A percentile compares a stretch with the other conserved stretches of the same genome.
phyloP scores from a whole-genome alignment of 2,113 vertebrate genomes.

The Cephalopholis sonnerati region DNA sequence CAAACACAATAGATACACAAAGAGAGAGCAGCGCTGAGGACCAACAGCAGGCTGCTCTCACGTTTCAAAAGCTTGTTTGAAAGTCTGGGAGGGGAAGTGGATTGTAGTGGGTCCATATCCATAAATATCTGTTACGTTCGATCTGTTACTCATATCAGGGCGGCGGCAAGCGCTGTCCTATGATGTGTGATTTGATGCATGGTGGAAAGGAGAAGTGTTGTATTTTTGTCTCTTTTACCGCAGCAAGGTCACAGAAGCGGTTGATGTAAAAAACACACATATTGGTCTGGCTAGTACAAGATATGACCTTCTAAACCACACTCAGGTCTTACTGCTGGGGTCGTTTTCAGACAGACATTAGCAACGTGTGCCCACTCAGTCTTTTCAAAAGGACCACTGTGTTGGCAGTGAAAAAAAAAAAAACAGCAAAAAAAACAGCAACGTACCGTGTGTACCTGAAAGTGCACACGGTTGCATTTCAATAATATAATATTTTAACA shows the following conservation, averaged over 20 bases:
- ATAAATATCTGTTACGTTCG: constrained; percentile 63
- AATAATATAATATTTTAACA: too few relatives aligned
- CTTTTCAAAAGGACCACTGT: neutral
- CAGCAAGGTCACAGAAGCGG: constrained; percentile 67
- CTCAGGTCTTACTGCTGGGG: neutral
- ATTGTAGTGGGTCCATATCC: constrained; percentile 55
- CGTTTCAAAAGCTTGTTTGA: constrained; percentile 68
- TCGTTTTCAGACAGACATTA: neutral
- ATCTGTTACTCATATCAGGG: constrained; percentile 70
- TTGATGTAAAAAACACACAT: constrained; percentile 23
- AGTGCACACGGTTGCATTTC: neutral
- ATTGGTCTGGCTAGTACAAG: neutral
- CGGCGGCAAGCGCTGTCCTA: neutral
- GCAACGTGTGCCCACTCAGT: neutral
- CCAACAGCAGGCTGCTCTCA: constrained; percentile 62
- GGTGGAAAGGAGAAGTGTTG: constrained; percentile 13
- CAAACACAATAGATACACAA: constrained; percentile 71
- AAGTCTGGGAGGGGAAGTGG: constrained; percentile 52
- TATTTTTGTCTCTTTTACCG: constrained; percentile 48
- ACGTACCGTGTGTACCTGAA: too few relatives aligned
- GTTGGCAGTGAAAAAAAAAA: neutral
- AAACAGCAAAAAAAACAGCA: too few relatives aligned
- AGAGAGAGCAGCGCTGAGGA: constrained; percentile 40
- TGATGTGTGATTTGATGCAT: constrained; percentile 43
- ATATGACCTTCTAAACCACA: neutral